These are phyloP conservation scores for Carcina quercana DNA, from an alignment of 2,888 invertebrate genomes.

Conservation along the genomic window DNA sequence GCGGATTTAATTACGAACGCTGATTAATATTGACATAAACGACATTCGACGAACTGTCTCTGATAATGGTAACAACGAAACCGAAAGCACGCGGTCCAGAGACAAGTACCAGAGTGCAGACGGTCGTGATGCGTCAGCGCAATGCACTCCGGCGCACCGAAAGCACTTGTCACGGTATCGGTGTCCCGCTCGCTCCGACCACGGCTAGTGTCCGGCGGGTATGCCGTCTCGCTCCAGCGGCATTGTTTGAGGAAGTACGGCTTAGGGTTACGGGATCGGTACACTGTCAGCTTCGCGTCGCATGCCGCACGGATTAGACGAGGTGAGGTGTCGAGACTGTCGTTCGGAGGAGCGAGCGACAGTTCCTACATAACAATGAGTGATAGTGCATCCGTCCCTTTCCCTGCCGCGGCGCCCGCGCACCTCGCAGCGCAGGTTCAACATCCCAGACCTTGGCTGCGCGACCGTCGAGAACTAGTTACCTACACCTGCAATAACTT, in stretches of 20 bases:
- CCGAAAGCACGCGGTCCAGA: constrained; percentile 51
- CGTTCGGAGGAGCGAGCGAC: constrained; percentile 47
- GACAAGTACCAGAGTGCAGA: constrained; percentile 49
- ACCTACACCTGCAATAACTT: constrained; percentile 50
- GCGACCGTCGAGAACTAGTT: constrained; percentile 61
- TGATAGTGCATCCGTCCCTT: constrained; percentile 66
- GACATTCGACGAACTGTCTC: constrained; percentile 38
- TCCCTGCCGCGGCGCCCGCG: constrained; percentile 59
- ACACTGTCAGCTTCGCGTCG: constrained; percentile 48
- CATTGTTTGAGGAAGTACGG: constrained; percentile 58
- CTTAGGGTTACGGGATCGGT: constrained; percentile 47
- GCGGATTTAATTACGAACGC: constrained; percentile 55
- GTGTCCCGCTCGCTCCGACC: constrained; percentile 22
- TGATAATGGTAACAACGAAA: constrained; percentile 41
- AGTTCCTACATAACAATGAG: constrained; percentile 67
- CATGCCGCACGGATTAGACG: constrained; percentile 53
- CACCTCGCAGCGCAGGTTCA: constrained; percentile 67
- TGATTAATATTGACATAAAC: constrained; percentile 53
- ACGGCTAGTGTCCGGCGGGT: constrained; percentile 1
- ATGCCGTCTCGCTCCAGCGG: constrained; percentile 25
- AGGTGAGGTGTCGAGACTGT: constrained; percentile 43
- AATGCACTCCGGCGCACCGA: constrained; percentile 51
- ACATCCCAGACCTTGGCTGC: constrained; percentile 71
- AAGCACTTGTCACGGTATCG: constrained; percentile 42
- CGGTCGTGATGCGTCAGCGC: constrained; percentile 67